Evolutionary conservation across 2,888 invertebrate genomes (phyloP), one percentile per base, ranked within the genome.

Genomic region (Dryomyza anilis): DNA sequence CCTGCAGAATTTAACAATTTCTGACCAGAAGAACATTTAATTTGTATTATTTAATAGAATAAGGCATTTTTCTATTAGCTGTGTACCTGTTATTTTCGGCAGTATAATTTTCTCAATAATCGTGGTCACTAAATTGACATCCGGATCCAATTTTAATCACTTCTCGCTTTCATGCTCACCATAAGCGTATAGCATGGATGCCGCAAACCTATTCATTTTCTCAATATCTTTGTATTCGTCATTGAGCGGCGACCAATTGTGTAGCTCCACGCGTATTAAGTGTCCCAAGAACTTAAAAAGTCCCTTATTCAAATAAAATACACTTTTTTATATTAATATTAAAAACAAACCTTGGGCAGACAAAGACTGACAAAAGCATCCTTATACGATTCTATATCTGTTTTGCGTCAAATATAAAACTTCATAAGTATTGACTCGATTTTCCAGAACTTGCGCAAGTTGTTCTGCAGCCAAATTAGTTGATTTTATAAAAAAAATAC

Each of bases 331-430:
- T n/a, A n/a, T n/a, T n/a, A n/a, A n/a, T n/a, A n/a, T n/a, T n/a
- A 3, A 3, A 33, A 10, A 46, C 69, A 68, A 67, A 78, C 74
- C 83, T 93, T 93, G 23, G 98, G 96, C 79, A 98, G 86, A 82
- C 96, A 97, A 72, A 95, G 86, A 58, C 93, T 91, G 23, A 96
- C 93, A 84, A 95, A 98, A 1, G 98, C 96, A 84, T 98, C 96
- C 68, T 87, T 87, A 80, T 98, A 98, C 0, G 95, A 91, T 66
- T 89, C 87, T 69, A 88, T 84, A 78, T 94, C 92, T 2, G 87
- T 88, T 62, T 88, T 87, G 64, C 94, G 89, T 97, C 97, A 98
- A 63, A 91, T 88, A 74, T 93, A 92, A 78, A 96, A 91, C 69
- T 91, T 89, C 30, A 87, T 85, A 72, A 94, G 86, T 73, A 98